Evolutionary conservation across 2,797 vertebrate species (phyloP).

Genomic region (Liasis olivaceus): DNA sequence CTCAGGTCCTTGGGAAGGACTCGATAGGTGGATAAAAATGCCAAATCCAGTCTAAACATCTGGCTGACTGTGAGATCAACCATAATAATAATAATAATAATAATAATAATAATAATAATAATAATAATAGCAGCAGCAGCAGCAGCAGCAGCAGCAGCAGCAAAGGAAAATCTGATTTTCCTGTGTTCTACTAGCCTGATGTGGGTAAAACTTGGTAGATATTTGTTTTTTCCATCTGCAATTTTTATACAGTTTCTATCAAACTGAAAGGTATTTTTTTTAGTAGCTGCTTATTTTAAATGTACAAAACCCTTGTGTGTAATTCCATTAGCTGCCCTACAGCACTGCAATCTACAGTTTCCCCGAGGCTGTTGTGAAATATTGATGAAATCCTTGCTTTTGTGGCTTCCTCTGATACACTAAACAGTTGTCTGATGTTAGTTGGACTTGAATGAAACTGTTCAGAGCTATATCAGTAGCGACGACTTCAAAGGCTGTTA

Average conservation of each 20-base stretch:
- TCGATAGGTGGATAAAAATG: no score
- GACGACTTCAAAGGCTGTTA: constrained; percentile 79
- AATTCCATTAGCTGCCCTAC: constrained; percentile 96
- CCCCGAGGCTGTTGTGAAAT: constrained; percentile 98
- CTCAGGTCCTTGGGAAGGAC: no score
- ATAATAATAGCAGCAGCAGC: constrained; percentile 28
- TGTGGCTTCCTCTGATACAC: constrained; percentile 84
- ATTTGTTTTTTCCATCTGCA: constrained; percentile 79
- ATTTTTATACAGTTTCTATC: constrained; percentile 80
- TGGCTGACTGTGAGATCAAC: no score
- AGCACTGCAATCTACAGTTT: constrained; percentile 93
- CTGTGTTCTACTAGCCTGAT: constrained; percentile 74
- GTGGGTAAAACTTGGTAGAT: constrained; percentile 72
- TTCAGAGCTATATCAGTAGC: constrained; percentile 77
- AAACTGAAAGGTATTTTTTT: constrained; percentile 80
- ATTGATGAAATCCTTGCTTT: constrained; percentile 91
- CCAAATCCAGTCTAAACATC: no score
- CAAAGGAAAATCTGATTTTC: constrained; percentile 78
- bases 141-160: no score
- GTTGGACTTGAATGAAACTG: constrained; percentile 80
- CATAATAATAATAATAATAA: no score
- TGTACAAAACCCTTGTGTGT: constrained; percentile 94
- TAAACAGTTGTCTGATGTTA: constrained; percentile 86
- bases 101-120: neutral
- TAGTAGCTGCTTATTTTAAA: constrained; percentile 92